Conservation (phyloP, 2,888 invertebrate genomes). For the Polyommatus icarus region DNA sequence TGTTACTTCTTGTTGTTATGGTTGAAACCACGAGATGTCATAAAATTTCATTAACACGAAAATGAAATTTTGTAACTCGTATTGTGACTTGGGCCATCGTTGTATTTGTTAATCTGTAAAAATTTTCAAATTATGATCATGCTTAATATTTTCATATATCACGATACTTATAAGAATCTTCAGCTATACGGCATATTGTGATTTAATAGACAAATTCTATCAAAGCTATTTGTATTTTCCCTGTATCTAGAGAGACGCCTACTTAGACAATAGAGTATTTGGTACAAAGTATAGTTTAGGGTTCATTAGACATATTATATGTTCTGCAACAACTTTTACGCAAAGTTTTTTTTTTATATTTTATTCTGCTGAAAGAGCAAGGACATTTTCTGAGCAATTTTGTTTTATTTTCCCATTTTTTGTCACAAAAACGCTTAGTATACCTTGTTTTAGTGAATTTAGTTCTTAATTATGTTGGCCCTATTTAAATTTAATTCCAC, state of each 20-base stretch:
- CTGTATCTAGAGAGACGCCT: neutral
- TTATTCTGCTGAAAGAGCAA: too few relatives aligned
- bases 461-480: too few relatives aligned
- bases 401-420: too few relatives aligned
- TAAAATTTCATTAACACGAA: neutral
- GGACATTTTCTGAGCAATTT: too few relatives aligned
- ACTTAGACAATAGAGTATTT: constrained; percentile 12
- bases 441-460: too few relatives aligned
- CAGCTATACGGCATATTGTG: constrained; percentile 3
- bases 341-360: too few relatives aligned
- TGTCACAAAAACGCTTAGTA: too few relatives aligned
- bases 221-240: neutral
- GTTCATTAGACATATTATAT: neutral
- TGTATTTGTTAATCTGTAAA: neutral
- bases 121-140: neutral
- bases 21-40: neutral
- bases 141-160: neutral
- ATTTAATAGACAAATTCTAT: neutral
- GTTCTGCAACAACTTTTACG: neutral
- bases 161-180: neutral
- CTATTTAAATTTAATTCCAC: too few relatives aligned
- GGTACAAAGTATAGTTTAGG: constrained; percentile 19
- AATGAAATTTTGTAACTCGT: neutral
- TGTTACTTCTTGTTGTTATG: neutral
- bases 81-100: neutral